Evolutionary conservation across 1,140 invertebrate species (phyloP), one percentile per base, ranked within the genome.

Genomic region (Parasteatoda tepidariorum): DNA sequence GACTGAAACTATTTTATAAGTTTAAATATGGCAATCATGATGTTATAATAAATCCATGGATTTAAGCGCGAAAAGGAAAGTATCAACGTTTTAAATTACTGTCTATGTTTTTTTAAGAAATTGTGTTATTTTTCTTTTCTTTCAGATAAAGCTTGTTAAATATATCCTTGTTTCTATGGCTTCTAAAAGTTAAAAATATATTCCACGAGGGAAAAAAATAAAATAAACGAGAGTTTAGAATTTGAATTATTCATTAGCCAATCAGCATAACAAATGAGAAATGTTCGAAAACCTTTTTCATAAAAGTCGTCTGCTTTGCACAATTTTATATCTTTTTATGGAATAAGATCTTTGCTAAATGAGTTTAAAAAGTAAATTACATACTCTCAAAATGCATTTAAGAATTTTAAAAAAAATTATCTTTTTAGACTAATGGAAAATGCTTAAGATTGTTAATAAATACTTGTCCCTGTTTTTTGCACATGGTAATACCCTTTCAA

Each of bases 201-300:
- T 59, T n/a, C n/a, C n/a, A n/a, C n/a, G n/a, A n/a, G n/a, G n/a
- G 61, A 30, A 61, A 62, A 61, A 70, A 26, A 31, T 11, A 31
- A 26, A 24, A 48, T 26, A 38, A 76, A 31, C 48, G 48, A 71
- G 57, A 61, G 55, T 74, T 61, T 61, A 31, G 22, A 55, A 59
- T 74, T 61, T 79, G 76, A 79, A 79, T 79, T 59, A 79, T 79
- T 79, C 76, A 79, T 79, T 57, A 79, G 76, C 64, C 76, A 79
- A 79, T 79, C 76, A 79, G 62, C 76, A 67, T 79, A 79, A 68
- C 76, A 79, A 68, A 79, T 79, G 62, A 79, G 75, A 79, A 55
- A 13, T 34, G 7, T 24, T 48, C 11, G 22, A 18, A 55, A 48
- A 48, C 31, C 31, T 54, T 0, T 31, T 59, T 57, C 34, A 66